Evolutionary conservation across 2,113 vertebrate species (phyloP).

Genomic region (Polypterus bichir): DNA sequence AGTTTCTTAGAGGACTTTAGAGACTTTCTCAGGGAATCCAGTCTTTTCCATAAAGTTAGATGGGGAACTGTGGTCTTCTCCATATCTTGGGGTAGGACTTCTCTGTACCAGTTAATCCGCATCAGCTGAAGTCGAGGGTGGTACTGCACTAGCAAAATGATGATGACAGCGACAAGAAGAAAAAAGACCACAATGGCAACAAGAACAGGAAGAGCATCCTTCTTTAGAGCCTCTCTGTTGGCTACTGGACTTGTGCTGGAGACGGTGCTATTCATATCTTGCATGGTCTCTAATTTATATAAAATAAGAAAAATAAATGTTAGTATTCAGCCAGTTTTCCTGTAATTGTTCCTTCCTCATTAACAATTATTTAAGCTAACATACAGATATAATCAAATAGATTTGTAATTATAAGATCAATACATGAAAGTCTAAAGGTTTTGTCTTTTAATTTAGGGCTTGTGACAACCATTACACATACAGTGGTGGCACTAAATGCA

Average conservation of each 20-base stretch:
- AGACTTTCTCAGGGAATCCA: conserved; percentile 20
- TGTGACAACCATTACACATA: too few species aligned
- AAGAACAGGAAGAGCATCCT: conserved; percentile 34
- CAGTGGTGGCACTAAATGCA: too few species aligned
- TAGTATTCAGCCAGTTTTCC: too few species aligned
- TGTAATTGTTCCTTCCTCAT: too few species aligned
- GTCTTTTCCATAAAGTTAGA: conserved; percentile 33
- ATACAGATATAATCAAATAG: too few species aligned
- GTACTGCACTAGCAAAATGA: conserved; percentile 35
- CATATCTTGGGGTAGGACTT: conserved; percentile 26
- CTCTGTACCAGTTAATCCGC: conserved; percentile 26
- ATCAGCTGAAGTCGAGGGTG: conserved; percentile 36
- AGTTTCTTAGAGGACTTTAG: not conserved
- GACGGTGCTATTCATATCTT: conserved; percentile 7
- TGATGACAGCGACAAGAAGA: conserved; percentile 45
- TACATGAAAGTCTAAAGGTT: too few species aligned
- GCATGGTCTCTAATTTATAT: too few species aligned
- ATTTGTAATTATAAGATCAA: too few species aligned
- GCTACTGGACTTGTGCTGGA: conserved; percentile 7
- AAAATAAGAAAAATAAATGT: too few species aligned
- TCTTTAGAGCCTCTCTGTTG: conserved; percentile 8
- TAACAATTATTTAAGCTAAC: too few species aligned
- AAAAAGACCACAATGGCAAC: conserved; percentile 26
- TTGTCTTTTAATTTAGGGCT: too few species aligned
- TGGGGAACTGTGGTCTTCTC: conserved; percentile 24